These are phyloP conservation scores for Subanguina moxae DNA, from an alignment of 1,140 invertebrate species.

Conservation along the genomic window DNA sequence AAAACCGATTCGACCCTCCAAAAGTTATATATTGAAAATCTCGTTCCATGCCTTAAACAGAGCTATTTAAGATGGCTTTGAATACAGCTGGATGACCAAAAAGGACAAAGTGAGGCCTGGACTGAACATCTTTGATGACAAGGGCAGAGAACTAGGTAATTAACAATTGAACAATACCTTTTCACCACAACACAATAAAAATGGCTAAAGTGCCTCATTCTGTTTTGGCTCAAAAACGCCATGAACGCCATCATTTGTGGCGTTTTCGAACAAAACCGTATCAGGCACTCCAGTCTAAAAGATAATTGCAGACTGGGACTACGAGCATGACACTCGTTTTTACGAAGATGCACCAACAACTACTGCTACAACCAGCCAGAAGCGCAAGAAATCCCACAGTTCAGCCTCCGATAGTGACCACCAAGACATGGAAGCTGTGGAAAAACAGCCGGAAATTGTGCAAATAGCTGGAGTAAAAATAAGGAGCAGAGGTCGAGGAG, in stretches of 20 bases:
- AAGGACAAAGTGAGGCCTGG: conserved; percentile 46
- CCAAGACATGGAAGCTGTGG: conserved; percentile 12
- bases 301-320: conserved; percentile 51
- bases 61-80: conserved; percentile 31
- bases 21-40: no score
- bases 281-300: no score
- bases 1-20: no score
- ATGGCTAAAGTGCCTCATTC: no score
- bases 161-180: neutral
- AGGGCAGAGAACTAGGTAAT: conserved; percentile 44
- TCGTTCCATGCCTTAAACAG: no score
- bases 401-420: neutral
- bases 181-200: no score
- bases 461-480: conserved; percentile 34
- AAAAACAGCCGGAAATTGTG: neutral
- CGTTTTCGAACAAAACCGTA: no score
- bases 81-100: conserved; percentile 27
- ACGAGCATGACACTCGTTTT: conserved; percentile 56
- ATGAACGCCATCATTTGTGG: no score
- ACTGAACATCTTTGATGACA: conserved; percentile 53
- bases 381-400: neutral
- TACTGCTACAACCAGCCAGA: neutral
- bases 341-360: conserved; percentile 29
- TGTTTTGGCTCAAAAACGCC: no score
- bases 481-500: conserved; percentile 34